A percentile compares a stretch with the other conserved stretches of the same genome.
Evolutionary conservation across 2,888 invertebrate species (phyloP).

Genomic region (Thera obeliscata): DNA sequence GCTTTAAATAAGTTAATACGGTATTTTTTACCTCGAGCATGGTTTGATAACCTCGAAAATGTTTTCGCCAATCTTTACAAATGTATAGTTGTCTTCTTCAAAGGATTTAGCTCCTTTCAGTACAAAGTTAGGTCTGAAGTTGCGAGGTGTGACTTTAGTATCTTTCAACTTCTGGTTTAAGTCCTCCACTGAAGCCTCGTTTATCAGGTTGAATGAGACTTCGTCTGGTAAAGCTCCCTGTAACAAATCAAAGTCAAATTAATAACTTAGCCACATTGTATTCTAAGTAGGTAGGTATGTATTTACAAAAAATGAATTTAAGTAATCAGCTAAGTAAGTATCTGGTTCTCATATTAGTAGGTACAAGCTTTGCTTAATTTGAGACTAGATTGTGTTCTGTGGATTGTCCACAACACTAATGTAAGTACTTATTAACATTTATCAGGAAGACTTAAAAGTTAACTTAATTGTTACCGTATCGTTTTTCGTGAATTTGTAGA

Average conservation of each 20-base stretch:
- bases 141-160: conserved; percentile 71
- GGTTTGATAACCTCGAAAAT: conserved; percentile 87
- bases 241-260: neutral
- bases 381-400: too few species aligned
- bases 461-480: conserved; percentile 61
- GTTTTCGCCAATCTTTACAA: conserved; percentile 87
- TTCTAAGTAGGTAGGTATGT: too few species aligned
- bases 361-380: too few species aligned
- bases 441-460: too few species aligned
- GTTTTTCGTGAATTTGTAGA: conserved; percentile 63
- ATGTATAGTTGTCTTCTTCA: conserved; percentile 89
- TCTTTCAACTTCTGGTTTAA: conserved; percentile 85
- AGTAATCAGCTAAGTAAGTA: too few species aligned
- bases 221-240: conserved; percentile 88
- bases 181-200: conserved; percentile 87
- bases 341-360: too few species aligned
- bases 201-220: conserved; percentile 87
- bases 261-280: too few species aligned
- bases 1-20: too few species aligned
- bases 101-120: conserved; percentile 84
- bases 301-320: too few species aligned
- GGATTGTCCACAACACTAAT: too few species aligned
- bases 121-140: conserved; percentile 89
- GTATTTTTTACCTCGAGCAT: conserved; percentile 81
- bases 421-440: too few species aligned